These are phyloP conservation scores for Willowsia nigromaculata DNA, from an alignment of 2,888 invertebrate species.

Conservation along the genomic window DNA sequence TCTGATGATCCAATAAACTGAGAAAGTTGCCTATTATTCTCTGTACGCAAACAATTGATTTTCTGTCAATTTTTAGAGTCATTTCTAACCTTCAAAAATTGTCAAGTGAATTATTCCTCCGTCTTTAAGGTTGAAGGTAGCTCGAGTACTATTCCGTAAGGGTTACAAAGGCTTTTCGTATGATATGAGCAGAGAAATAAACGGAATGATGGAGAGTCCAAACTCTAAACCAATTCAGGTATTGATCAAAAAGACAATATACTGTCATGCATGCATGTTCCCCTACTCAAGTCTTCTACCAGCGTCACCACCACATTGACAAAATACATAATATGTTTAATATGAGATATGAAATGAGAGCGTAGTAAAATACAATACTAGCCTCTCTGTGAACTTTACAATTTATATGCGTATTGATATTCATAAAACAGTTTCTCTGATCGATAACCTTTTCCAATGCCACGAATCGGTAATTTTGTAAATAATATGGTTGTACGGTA, in stretches of 20 bases:
- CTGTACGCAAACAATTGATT: not conserved
- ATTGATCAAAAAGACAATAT: not conserved
- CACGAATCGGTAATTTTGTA: not conserved
- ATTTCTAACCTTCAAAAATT: not conserved
- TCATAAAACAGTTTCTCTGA: not conserved
- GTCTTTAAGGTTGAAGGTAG: not conserved
- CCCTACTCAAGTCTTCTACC: not conserved
- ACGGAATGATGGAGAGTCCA: not conserved
- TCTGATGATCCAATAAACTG: not conserved
- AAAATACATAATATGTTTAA: no score
- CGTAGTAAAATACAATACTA: no score
- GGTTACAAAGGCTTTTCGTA: no score
- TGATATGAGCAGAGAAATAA: not conserved
- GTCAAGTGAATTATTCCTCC: not conserved
- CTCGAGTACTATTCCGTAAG: no score
- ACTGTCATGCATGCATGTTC: not conserved
- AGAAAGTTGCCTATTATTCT: not conserved
- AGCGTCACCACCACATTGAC: not conserved
- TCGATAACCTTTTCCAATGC: slow-evolving; percentile 32
- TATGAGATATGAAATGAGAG: no score
- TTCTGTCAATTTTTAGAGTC: not conserved
- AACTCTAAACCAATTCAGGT: not conserved
- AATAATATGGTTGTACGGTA: not conserved
- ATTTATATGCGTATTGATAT: not conserved
- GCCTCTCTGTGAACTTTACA: no score